Conservation (phyloP, 2,113 vertebrate genomes). For the Rhinoderma darwinii region DNA sequence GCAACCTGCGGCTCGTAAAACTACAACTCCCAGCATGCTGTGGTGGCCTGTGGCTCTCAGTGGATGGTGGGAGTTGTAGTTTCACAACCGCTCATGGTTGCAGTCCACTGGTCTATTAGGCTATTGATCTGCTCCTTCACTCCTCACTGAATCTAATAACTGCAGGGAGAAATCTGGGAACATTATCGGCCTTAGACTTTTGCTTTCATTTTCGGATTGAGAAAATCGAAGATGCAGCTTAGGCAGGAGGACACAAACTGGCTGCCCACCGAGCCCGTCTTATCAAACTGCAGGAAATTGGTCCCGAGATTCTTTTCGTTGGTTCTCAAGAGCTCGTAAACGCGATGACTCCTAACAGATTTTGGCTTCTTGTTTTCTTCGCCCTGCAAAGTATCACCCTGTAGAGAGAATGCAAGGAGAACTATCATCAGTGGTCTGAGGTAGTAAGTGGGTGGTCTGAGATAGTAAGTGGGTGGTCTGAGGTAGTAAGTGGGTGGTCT, state of each 20-base stretch:
- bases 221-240: not conserved
- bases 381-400: not conserved
- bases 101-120: not conserved
- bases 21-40: not conserved
- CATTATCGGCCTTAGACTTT: not conserved
- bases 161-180: not conserved
- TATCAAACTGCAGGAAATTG: not conserved
- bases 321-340: not conserved
- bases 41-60: no score
- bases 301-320: no score
- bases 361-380: not conserved
- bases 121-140: no score
- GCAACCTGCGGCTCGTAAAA: no score
- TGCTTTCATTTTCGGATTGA: not conserved
- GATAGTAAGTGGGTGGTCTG: not conserved
- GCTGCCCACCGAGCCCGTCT: not conserved
- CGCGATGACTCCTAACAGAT: not conserved
- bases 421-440: not conserved
- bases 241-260: not conserved
- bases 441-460: not conserved
- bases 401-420: not conserved
- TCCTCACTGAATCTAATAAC: not conserved
- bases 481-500: not conserved
- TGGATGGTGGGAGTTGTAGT: not conserved
- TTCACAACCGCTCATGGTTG: no score